phyloP scores from a whole-genome alignment of 2,113 vertebrate species.

The Bubalus kerabau region DNA sequence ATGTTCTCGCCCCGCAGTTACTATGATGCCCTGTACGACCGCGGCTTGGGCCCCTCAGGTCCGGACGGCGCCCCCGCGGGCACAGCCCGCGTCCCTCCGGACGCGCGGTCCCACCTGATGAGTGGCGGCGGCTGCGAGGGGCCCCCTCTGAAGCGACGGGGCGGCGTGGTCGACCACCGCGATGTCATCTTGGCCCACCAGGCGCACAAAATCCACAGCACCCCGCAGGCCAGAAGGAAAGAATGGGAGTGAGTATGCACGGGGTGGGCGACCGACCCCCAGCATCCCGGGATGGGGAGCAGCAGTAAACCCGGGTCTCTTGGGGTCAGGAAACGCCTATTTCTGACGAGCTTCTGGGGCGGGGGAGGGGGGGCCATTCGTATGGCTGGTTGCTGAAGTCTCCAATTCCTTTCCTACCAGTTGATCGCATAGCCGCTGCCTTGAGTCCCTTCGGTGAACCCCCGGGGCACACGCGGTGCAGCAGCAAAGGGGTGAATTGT shows the following conservation, averaged over 20 bases:
- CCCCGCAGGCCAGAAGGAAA: conserved; percentile 87
- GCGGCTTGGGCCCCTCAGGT: conserved; percentile 74
- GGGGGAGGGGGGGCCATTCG: accelerated
- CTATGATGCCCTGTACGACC: conserved; percentile 80
- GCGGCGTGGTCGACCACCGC: conserved; percentile 86
- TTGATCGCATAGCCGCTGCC: accelerated
- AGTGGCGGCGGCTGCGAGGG: conserved; percentile 56
- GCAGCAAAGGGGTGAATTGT: neutral
- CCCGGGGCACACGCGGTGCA: no score
- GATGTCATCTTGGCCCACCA: conserved; percentile 91
- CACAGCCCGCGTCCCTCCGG: neutral
- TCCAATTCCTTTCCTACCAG: neutral
- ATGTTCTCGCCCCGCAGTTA: conserved; percentile 79
- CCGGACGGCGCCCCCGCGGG: conserved; percentile 69
- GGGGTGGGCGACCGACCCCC: neutral
- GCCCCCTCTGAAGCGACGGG: conserved; percentile 81
- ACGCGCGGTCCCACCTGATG: conserved; percentile 48
- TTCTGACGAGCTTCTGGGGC: neutral
- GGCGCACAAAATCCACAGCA: conserved; percentile 89
- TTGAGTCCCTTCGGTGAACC: no score
- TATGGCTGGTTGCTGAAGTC: neutral
- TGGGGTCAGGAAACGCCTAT: neutral
- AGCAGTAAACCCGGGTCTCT: neutral
- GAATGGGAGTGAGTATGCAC: conserved; percentile 91
- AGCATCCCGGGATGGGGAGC: neutral